Evolutionary conservation across 2,888 invertebrate species (phyloP).

Genomic region (Smittia sp.): DNA sequence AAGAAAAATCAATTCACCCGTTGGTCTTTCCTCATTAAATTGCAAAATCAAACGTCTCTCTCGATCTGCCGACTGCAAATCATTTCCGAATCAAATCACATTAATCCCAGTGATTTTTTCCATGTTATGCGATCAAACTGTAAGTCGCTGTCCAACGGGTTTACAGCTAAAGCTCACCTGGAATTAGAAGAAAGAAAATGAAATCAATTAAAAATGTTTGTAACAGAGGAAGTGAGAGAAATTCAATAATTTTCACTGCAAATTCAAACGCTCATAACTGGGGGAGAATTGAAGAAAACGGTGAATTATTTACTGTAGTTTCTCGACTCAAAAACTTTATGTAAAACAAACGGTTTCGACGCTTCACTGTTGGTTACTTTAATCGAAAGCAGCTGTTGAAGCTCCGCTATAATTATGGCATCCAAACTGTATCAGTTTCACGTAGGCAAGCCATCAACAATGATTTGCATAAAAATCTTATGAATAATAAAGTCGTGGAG

Average conservation of each 20-base stretch:
- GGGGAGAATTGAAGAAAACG: neutral
- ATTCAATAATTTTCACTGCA: neutral
- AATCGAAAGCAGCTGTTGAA: too few relatives aligned
- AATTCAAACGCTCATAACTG: neutral
- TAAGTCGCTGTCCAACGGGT: neutral
- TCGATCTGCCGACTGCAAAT: neutral
- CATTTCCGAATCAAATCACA: conserved; percentile 11
- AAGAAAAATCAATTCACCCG: neutral
- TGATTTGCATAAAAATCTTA: conserved; percentile 3
- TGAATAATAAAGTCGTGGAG: neutral
- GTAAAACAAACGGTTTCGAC: neutral
- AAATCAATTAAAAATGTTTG: conserved; percentile 25
- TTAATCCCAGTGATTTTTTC: neutral
- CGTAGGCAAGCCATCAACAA: neutral
- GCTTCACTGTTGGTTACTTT: too few relatives aligned
- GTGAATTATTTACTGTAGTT: conserved; percentile 2
- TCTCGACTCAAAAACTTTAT: neutral
- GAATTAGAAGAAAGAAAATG: conserved; percentile 10
- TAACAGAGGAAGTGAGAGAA: neutral
- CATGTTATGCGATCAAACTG: neutral
- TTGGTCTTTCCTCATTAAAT: neutral
- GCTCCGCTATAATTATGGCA: neutral
- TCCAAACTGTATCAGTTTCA: neutral
- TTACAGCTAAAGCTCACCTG: conserved; percentile 6
- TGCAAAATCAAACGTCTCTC: neutral